A percentile compares a stretch with the other conserved stretches of the same genome.
Evolutionary conservation across 92 coral and sea anemone species (phyloP).

Genomic region (Plumapathes pennacea): DNA sequence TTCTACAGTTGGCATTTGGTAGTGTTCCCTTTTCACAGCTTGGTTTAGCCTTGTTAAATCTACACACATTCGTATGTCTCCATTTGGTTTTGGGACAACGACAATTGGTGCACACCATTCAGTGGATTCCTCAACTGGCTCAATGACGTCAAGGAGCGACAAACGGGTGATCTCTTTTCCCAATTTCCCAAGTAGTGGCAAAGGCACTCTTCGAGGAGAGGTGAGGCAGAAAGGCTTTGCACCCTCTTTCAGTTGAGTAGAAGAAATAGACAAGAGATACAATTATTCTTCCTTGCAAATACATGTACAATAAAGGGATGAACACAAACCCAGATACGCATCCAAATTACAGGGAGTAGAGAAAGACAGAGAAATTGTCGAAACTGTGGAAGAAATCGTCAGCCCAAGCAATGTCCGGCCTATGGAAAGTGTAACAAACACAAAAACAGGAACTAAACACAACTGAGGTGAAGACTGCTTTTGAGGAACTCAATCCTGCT

Average conservation of each 20-base stretch:
- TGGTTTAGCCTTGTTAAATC: slow-evolving; percentile 42
- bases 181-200: slow-evolving; percentile 24
- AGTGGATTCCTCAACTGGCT: slow-evolving; percentile 30
- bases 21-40: slow-evolving; percentile 30
- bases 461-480: too few relatives aligned
- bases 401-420: too few relatives aligned
- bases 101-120: slow-evolving; percentile 45
- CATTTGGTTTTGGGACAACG: slow-evolving; percentile 48
- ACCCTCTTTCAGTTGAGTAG: slow-evolving; percentile 27
- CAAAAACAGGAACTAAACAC: too few relatives aligned
- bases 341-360: too few relatives aligned
- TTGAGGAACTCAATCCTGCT: too few relatives aligned
- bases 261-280: too few relatives aligned
- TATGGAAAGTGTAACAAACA: too few relatives aligned
- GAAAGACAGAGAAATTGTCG: too few relatives aligned
- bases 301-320: too few relatives aligned
- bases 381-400: too few relatives aligned
- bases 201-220: slow-evolving; percentile 37
- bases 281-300: too few relatives aligned
- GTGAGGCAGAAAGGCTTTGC: slow-evolving; percentile 40
- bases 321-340: too few relatives aligned
- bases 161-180: slow-evolving; percentile 26
- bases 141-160: slow-evolving; percentile 25
- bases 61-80: slow-evolving; percentile 28
- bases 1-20: slow-evolving; percentile 47